A percentile compares a stretch with the other conserved stretches of the same genome.
These are phyloP conservation scores for Bicyclus anynana DNA, from an alignment of 1,140 invertebrate species.

Conservation along the genomic window DNA sequence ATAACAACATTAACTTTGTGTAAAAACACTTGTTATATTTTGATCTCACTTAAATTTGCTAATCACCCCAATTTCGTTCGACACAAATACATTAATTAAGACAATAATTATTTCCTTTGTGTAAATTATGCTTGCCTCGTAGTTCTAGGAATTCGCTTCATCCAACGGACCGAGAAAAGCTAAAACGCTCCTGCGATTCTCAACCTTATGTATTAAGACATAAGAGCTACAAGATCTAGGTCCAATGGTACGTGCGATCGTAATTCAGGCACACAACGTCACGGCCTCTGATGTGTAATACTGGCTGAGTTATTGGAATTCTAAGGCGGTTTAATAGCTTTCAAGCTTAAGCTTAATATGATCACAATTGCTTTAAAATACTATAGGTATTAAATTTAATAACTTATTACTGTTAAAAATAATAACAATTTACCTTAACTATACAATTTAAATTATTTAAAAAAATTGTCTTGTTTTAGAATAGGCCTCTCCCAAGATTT, in stretches of 20 bases:
- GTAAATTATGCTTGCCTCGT: not conserved
- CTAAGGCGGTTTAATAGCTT: slow-evolving; percentile 7
- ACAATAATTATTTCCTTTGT: slow-evolving; percentile 1
- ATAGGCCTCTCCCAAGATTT: too few relatives aligned
- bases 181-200: not conserved
- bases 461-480: too few relatives aligned
- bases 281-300: slow-evolving; percentile 7
- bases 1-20: too few relatives aligned
- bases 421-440: too few relatives aligned
- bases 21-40: too few relatives aligned
- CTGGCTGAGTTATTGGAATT: slow-evolving; percentile 6
- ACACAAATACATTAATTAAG: not conserved
- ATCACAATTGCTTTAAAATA: not conserved
- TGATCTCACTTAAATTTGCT: too few relatives aligned
- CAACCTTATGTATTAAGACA: not conserved
- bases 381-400: too few relatives aligned
- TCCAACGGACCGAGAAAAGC: not conserved
- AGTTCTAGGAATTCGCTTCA: slow-evolving; percentile 1
- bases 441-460: too few relatives aligned
- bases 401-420: too few relatives aligned
- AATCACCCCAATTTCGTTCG: not conserved
- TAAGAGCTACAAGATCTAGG: not conserved
- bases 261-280: slow-evolving; percentile 4
- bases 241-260: not conserved
- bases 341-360: slow-evolving; percentile 1